Evolutionary conservation across 2,888 invertebrate genomes (phyloP), one percentile per base, ranked within the genome.

Genomic region (Heliconius aoede): DNA sequence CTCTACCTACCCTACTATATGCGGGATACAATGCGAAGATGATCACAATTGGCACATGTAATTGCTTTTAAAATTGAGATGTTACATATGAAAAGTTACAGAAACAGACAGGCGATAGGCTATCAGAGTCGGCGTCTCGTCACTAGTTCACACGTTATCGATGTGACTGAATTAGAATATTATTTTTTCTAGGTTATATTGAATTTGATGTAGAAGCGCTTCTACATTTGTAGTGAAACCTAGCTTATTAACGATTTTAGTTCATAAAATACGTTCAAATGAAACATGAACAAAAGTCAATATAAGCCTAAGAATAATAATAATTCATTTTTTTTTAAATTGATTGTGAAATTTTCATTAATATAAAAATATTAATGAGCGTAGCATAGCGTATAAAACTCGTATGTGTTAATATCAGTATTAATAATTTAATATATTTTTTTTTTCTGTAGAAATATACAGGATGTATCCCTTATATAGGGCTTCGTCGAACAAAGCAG

Each of bases 41-140:
- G 46, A 69, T 69, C 30, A n/a, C 77, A 79, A 76, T 76, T 74
- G 72, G 69, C 73, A 67, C 62, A 76, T 73, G 78, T 76, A 74
- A 65, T 67, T 76, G 78, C 76, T 74, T 79, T 82, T 80, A 80
- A 75, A 76, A 81, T 80, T 80, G 46, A 46, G 21, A 46, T 46
- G 7, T 21, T 46, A 46, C 46, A 46, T 79, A 82, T 76, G 76
- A 80, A 75, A 68, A 71, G 40, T 58, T 74, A 58, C 67, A 21
- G 30, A 51, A 69, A 69, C 74, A 71, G 76, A 74, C 67, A 51
- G 15, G 62, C 62, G 76, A 73, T 72, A 73, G 73, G 79, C 78
- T 76, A 78, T 77, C 76, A 69, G 60, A 65, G 61, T 65, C 69
- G 79, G 77, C 76, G 69, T 65, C 75, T 77, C 72, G 73, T 80